Base-by-base conservation (phyloP, 2,797 vertebrate genomes). In the Cyclopterus lumpus region DNA sequence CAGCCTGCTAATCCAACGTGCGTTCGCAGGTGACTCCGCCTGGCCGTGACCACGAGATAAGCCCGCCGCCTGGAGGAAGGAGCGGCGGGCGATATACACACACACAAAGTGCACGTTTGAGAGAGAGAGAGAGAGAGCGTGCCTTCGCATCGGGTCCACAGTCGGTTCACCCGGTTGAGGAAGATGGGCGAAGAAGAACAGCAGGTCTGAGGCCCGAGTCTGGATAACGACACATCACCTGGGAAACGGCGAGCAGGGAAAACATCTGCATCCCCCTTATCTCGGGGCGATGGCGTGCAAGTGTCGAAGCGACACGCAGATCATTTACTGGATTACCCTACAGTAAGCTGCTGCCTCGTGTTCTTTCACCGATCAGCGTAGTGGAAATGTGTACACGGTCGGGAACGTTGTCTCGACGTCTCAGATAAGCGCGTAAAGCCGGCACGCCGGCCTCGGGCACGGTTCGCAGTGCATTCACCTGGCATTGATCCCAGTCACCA, bases 261-360 rank as follows among this genome's bases (percentile, higher is more conserved):
- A 90, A 92, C 89, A 93, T 93, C 92, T 92, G 91, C 89, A 94
- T 92, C 84, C 83, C n/a, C 82, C 83, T 82, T 94, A 93, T 93
- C 91, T 81, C 69, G 20, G n/a, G n/a, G 65, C 81, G 73, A 83
- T 73, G 73, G 84, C 75, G n/a, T 84, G 88, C 79, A 71, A n/a
- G 77, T 83, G 88, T 84, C 32, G 84, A 91, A 92, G 87, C 73
- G 80, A 88, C 90, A 77, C 28, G 64, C 66, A 48, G 82, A 91
- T 92, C 90, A 88, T 88, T 91, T 90, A 78, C 84, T 70, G 89
- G 89, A 92, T 94, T 91, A 93, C 83, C 67, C 87, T 77, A 77
- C 86, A 81, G 86, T 89, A 80, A 87, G 86, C 85, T 66, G 79
- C 84, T 48, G 74, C 86, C 83, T 82, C 77, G 90, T 85, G 88